Conservation (phyloP, 1,140 invertebrate species). For the Bactericera cockerelli region DNA sequence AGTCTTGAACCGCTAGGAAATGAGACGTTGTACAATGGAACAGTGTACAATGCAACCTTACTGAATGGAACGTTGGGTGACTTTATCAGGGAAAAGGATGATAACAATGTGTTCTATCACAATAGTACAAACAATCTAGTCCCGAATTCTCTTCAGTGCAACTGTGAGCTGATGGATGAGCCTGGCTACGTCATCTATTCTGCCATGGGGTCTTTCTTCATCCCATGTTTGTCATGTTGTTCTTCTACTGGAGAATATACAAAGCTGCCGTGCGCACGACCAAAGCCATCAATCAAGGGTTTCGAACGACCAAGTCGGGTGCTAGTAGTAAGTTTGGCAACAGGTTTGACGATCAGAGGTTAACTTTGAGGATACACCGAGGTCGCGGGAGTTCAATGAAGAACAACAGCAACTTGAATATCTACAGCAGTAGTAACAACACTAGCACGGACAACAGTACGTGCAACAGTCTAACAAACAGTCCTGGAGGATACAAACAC, state of each 20-base stretch:
- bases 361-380: conserved; percentile 82
- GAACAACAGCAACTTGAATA: conserved; percentile 30
- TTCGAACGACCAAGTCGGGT: conserved; percentile 71
- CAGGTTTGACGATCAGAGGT: conserved; percentile 66
- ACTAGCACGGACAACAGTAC: conserved; percentile 17
- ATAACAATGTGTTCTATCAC: neutral
- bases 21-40: neutral
- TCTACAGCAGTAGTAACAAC: conserved; percentile 28
- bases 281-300: conserved; percentile 78
- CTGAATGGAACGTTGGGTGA: neutral
- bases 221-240: conserved; percentile 93
- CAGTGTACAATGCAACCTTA: neutral
- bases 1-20: neutral
- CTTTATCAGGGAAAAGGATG: neutral
- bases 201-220: conserved; percentile 93
- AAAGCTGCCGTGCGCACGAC: conserved; percentile 78
- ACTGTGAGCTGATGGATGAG: conserved; percentile 80
- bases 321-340: conserved; percentile 36
- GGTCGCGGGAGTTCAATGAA: conserved; percentile 46
- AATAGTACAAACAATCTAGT: too few species aligned
- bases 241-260: conserved; percentile 94
- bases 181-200: conserved; percentile 93
- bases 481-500: conserved; percentile 14
- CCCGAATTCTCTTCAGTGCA: conserved; percentile 36
- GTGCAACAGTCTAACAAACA: conserved; percentile 21